Conservation (phyloP, 2,797 vertebrate genomes). For the Pangasius mekongensis region DNA sequence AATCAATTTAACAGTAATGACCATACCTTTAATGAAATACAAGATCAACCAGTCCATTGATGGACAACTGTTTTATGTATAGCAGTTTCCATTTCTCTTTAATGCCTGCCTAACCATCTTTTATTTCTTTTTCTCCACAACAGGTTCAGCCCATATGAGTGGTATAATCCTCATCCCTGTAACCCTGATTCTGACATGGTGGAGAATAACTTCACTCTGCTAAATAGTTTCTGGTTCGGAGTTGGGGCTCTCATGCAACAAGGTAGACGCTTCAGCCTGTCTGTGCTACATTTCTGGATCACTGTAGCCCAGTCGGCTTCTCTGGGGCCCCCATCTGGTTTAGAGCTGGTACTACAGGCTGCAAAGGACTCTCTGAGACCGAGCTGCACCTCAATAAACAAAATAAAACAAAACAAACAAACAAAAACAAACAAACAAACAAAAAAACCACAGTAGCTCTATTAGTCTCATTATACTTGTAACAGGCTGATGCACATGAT, state of each 20-base stretch:
- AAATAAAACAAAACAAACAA: background rate
- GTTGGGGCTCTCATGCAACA: conserved; percentile 99
- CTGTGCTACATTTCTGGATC: conserved; percentile 70
- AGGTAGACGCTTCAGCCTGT: conserved; percentile 89
- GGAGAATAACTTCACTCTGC: conserved; percentile 99
- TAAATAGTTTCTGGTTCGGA: conserved; percentile 99
- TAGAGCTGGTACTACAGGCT: conserved; percentile 21
- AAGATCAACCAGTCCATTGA: background rate
- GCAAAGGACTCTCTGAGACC: conserved; percentile 33
- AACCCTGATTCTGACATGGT: conserved; percentile 98
- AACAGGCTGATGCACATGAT: background rate
- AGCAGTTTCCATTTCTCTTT: background rate
- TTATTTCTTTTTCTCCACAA: conserved; percentile 66
- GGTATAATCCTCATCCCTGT: conserved; percentile 99
- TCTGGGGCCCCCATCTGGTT: conserved; percentile 43
- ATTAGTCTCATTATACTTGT: background rate
- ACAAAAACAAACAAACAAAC: background rate
- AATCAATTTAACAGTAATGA: background rate
- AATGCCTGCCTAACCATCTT: conserved; percentile 41
- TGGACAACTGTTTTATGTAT: background rate
- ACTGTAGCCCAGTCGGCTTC: conserved; percentile 28
- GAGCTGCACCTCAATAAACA: background rate
- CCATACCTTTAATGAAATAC: conserved; percentile 7
- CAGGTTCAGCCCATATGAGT: conserved; percentile 99
- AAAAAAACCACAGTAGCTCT: background rate